Conservation (phyloP, 2,797 vertebrate species). For the Bradypodion ventrale region DNA sequence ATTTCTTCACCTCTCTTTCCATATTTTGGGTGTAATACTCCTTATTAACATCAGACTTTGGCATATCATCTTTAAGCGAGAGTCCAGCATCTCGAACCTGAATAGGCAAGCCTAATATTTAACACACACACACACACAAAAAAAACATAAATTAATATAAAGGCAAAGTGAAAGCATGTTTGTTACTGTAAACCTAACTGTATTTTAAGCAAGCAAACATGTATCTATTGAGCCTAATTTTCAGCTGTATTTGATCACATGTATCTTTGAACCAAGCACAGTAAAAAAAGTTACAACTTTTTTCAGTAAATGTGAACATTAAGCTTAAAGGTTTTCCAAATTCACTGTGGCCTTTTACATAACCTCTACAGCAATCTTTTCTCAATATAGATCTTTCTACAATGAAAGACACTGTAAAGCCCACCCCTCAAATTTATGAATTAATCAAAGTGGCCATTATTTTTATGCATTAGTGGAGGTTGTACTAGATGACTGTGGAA, state of each 20-base stretch:
- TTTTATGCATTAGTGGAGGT: background rate
- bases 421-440: background rate
- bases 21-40: constrained; percentile 99
- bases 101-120: constrained; percentile 89
- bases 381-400: background rate
- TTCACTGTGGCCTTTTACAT: background rate
- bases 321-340: background rate
- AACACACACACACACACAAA: too few relatives aligned
- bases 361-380: too few relatives aligned
- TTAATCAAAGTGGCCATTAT: background rate
- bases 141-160: background rate
- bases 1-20: constrained; percentile 89
- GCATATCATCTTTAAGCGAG: constrained; percentile 94
- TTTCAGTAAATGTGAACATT: background rate
- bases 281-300: background rate
- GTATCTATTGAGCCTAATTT: background rate
- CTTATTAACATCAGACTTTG: constrained; percentile 97
- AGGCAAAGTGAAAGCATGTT: background rate
- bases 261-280: background rate
- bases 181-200: background rate
- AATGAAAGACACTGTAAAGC: background rate
- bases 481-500: too few relatives aligned
- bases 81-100: constrained; percentile 96
- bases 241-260: background rate
- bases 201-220: background rate